Evolutionary conservation across 2,888 invertebrate species (phyloP).

Genomic region (Sminthurides aquaticus): DNA sequence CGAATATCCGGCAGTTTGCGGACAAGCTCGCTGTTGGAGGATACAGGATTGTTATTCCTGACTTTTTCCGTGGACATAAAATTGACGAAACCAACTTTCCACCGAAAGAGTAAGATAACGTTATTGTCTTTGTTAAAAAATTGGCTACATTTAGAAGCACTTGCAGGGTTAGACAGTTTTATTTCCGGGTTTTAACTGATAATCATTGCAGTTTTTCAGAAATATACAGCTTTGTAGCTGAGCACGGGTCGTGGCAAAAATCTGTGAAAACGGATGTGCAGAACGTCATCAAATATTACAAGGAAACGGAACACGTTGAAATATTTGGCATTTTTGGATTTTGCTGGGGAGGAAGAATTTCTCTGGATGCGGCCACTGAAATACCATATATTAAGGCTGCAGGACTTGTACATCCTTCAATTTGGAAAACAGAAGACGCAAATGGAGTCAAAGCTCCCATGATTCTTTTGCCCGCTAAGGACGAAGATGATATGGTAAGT

Average conservation of each 20-base stretch:
- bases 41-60: slow-evolving; percentile 34
- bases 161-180: too few relatives aligned
- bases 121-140: not conserved
- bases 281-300: slow-evolving; percentile 30
- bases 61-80: slow-evolving; percentile 28
- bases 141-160: not conserved
- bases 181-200: too few relatives aligned
- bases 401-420: slow-evolving; percentile 33
- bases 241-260: slow-evolving; percentile 31
- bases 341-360: slow-evolving; percentile 41
- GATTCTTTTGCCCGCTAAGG: slow-evolving; percentile 31
- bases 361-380: slow-evolving; percentile 26
- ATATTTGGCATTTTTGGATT: slow-evolving; percentile 37
- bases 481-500: slow-evolving; percentile 36
- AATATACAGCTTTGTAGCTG: slow-evolving; percentile 2
- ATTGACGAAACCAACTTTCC: slow-evolving; percentile 1
- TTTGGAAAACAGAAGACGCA: slow-evolving; percentile 25
- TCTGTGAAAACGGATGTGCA: slow-evolving; percentile 27
- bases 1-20: slow-evolving; percentile 30
- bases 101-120: slow-evolving; percentile 1
- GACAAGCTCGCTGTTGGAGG: slow-evolving; percentile 29
- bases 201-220: not conserved
- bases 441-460: slow-evolving; percentile 28
- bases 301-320: slow-evolving; percentile 23
- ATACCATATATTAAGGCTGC: slow-evolving; percentile 29